These are phyloP conservation scores for Lepisosteus osseus DNA, from an alignment of 2,113 vertebrate genomes.

Conservation along the genomic window DNA sequence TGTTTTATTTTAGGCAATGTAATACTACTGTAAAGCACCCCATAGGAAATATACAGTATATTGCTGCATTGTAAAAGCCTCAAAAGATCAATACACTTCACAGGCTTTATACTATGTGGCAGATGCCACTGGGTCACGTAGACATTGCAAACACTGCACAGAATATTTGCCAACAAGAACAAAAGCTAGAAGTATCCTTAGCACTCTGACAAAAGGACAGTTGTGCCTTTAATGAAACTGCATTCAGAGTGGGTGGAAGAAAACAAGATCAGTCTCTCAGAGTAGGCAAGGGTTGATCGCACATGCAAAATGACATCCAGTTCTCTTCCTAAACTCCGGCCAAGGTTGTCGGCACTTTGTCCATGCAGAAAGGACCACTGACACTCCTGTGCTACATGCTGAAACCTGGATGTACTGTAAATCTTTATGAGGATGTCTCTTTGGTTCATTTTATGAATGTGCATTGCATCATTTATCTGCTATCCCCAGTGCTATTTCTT, in stretches of 20 bases:
- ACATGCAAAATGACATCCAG: constrained; percentile 11
- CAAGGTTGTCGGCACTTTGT: neutral
- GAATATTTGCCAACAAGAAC: constrained; percentile 8
- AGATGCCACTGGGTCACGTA: no score
- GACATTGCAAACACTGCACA: no score
- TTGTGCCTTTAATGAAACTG: constrained; percentile 17
- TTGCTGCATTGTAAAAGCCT: no score
- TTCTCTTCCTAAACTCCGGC: neutral
- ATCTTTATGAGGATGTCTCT: neutral
- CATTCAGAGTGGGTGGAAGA: constrained; percentile 14
- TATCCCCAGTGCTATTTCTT: no score
- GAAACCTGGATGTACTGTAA: neutral
- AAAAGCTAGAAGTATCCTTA: neutral
- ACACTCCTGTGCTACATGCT: no score
- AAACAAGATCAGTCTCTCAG: constrained; percentile 4
- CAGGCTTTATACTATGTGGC: no score
- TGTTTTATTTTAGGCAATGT: no score
- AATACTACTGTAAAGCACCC: no score
- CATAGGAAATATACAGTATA: neutral
- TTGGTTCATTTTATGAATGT: no score
- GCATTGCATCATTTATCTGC: no score
- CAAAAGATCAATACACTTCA: no score
- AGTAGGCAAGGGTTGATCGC: neutral
- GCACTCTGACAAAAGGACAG: constrained; percentile 31
- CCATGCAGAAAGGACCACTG: neutral